These are phyloP conservation scores for Sclerodermus sp. DNA, from an alignment of 2,888 invertebrate genomes.

Conservation along the genomic window DNA sequence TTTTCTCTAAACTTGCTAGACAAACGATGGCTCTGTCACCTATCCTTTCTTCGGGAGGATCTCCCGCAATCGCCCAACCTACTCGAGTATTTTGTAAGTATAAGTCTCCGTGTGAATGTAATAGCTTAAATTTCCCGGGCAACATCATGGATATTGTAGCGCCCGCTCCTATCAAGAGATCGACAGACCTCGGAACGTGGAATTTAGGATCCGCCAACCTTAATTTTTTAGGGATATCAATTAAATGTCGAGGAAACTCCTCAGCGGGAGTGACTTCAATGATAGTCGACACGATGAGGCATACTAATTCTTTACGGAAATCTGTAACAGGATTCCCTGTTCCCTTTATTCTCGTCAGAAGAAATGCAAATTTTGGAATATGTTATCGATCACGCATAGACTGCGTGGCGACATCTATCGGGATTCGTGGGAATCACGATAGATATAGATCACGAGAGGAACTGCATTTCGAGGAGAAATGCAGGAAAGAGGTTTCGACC, in stretches of 20 bases:
- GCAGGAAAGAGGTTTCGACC: no score
- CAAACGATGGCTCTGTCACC: constrained; percentile 3
- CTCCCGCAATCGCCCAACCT: constrained; percentile 23
- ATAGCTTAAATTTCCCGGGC: constrained; percentile 10
- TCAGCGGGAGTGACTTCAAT: background rate
- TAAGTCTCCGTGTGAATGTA: background rate
- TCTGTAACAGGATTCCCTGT: no score
- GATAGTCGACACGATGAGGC: background rate
- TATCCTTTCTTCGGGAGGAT: constrained; percentile 1
- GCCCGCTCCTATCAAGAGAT: constrained; percentile 14
- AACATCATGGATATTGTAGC: constrained; percentile 13
- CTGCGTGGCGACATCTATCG: no score
- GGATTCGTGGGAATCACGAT: no score
- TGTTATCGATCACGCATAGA: no score
- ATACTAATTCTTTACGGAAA: background rate
- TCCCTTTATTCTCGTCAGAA: no score
- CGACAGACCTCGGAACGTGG: constrained; percentile 9
- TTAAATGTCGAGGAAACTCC: constrained; percentile 2
- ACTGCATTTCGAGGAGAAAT: no score
- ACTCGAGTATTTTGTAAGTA: constrained; percentile 15
- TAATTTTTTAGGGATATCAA: constrained; percentile 10
- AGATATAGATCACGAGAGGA: no score
- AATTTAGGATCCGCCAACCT: constrained; percentile 14
- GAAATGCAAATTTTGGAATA: no score
- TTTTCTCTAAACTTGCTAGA: constrained; percentile 6